Percentiles rank a stretch among this genome's conserved stretches.
phyloP scores from a whole-genome alignment of 2,888 invertebrate genomes.

The Metopia argyrocephala region DNA sequence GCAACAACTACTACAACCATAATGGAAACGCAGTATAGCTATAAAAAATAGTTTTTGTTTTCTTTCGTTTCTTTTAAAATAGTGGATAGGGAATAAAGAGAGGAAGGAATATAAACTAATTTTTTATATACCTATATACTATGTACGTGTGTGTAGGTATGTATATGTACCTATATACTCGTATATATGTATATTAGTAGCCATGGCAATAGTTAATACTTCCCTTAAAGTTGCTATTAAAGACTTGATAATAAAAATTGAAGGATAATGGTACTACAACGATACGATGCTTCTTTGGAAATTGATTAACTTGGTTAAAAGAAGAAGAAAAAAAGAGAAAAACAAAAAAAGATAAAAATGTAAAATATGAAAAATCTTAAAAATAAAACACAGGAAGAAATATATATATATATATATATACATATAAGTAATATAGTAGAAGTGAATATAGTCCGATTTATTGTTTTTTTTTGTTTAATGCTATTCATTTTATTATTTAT shows the following conservation, averaged over 20 bases:
- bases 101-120: not conserved
- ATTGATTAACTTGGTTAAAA: constrained; percentile 54
- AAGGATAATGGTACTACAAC: not conserved
- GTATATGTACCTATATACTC: not conserved
- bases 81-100: not conserved
- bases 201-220: constrained; percentile 43
- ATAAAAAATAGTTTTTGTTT: not conserved
- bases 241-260: constrained; percentile 13
- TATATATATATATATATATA: not conserved
- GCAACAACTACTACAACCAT: not conserved
- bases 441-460: not conserved
- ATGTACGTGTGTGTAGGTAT: not conserved
- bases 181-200: constrained; percentile 37
- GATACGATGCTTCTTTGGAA: constrained; percentile 19
- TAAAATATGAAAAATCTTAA: constrained; percentile 13
- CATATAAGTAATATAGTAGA: not conserved
- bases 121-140: no score
- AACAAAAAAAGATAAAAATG: not conserved
- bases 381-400: not conserved
- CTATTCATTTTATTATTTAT: not conserved
- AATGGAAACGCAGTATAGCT: not conserved
- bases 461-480: not conserved
- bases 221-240: constrained; percentile 6
- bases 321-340: not conserved
- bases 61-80: no score